A percentile compares a stretch with the other conserved stretches of the same genome.
These are phyloP conservation scores for Meghimatium bilineatum DNA, from an alignment of 2,888 invertebrate genomes.

Conservation along the genomic window DNA sequence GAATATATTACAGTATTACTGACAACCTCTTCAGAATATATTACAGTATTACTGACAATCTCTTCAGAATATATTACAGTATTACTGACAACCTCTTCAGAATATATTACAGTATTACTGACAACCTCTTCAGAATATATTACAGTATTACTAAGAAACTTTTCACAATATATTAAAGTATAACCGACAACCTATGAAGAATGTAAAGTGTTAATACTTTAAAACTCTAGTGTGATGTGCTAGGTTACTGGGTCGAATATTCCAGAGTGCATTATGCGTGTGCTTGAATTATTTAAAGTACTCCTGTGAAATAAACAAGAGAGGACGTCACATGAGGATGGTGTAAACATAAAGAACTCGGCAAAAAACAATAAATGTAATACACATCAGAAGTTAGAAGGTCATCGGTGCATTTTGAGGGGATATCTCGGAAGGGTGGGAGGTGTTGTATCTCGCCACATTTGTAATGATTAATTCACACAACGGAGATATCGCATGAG, in stretches of 20 bases:
- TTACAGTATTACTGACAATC: too few relatives aligned
- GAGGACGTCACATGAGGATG: not conserved
- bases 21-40: too few relatives aligned
- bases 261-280: not conserved
- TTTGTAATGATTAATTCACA: not conserved
- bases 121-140: too few relatives aligned
- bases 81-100: too few relatives aligned
- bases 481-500: too few relatives aligned
- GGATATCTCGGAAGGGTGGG: not conserved
- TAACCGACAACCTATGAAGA: too few relatives aligned
- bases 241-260: not conserved
- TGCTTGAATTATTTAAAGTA: not conserved
- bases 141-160: too few relatives aligned
- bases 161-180: too few relatives aligned
- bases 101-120: too few relatives aligned
- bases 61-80: too few relatives aligned
- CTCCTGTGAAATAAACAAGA: not conserved
- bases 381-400: conserved; percentile 26
- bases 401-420: conserved; percentile 4
- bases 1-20: too few relatives aligned
- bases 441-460: not conserved
- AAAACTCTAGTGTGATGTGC: not conserved
- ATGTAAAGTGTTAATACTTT: too few relatives aligned
- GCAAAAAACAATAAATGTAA: not conserved
- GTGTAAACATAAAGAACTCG: not conserved